Conservation (phyloP, 2,888 invertebrate genomes). For the Chromoteleia sp. region DNA sequence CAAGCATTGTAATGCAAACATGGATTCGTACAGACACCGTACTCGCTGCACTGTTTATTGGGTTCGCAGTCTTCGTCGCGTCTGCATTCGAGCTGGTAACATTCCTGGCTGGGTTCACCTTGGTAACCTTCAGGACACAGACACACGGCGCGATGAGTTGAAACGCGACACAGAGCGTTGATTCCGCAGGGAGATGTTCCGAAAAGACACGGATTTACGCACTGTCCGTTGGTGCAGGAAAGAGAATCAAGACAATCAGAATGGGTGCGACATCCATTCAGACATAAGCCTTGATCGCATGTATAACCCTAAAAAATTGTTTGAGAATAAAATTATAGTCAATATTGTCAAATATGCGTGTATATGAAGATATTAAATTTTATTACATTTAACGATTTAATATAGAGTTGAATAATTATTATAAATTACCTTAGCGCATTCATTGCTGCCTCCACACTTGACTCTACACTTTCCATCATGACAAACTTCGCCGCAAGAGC, state of each 20-base stretch:
- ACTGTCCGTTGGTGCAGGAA: slow-evolving; percentile 89
- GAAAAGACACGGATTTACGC: slow-evolving; percentile 89
- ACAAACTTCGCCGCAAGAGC: slow-evolving; percentile 93
- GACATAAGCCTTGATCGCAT: slow-evolving; percentile 90
- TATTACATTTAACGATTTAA: not conserved
- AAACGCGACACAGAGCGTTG: slow-evolving; percentile 92
- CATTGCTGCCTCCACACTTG: slow-evolving; percentile 88
- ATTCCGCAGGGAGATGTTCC: slow-evolving; percentile 90
- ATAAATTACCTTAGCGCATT: slow-evolving; percentile 86
- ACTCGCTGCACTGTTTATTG: slow-evolving; percentile 90
- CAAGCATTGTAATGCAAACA: slow-evolving; percentile 91
- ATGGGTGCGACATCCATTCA: slow-evolving; percentile 92
- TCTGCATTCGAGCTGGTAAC: slow-evolving; percentile 91
- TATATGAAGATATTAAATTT: too few species aligned
- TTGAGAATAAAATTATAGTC: too few species aligned
- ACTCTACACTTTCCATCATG: slow-evolving; percentile 90
- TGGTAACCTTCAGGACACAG: slow-evolving; percentile 94
- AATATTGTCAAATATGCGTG: not conserved
- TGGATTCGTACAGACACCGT: slow-evolving; percentile 92
- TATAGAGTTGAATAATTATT: not conserved
- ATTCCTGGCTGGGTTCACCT: slow-evolving; percentile 91
- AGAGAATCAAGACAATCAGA: slow-evolving; percentile 92
- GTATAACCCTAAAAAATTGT: slow-evolving; percentile 88
- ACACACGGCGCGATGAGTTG: slow-evolving; percentile 93
- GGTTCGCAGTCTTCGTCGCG: slow-evolving; percentile 91